Percentiles rank a stretch among this genome's conserved stretches.
Evolutionary conservation across 2,888 invertebrate genomes (phyloP).

Genomic region (Ochropleura leucogaster): DNA sequence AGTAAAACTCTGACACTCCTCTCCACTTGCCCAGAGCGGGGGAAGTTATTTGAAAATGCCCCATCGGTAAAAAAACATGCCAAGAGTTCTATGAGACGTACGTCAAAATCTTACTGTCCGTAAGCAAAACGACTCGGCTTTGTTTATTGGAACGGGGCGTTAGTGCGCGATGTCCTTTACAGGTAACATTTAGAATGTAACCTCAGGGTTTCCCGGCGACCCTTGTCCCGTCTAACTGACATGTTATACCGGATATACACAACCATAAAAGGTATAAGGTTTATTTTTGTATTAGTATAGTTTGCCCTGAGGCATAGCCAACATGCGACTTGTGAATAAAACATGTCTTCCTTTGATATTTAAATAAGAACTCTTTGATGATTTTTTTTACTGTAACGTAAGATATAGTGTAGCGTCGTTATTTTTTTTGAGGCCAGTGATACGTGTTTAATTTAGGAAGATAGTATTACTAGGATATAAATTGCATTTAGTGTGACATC

Average conservation of each 20-base stretch:
- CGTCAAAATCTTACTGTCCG: too few species aligned
- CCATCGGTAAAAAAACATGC: too few species aligned
- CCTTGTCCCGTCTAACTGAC: conserved; percentile 23
- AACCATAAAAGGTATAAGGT: background rate
- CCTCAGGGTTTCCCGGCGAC: conserved; percentile 14
- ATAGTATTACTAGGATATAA: too few species aligned
- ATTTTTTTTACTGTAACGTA: background rate
- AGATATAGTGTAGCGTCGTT: background rate
- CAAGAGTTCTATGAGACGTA: too few species aligned
- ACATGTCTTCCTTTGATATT: conserved; percentile 22
- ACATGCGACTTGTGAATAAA: background rate
- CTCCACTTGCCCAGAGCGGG: too few species aligned
- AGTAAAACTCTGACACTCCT: too few species aligned
- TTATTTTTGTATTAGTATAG: conserved; percentile 7
- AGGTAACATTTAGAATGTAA: background rate
- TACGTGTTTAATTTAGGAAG: too few species aligned
- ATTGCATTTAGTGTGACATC: too few species aligned
- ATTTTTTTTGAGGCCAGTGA: background rate
- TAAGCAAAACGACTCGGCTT: too few species aligned
- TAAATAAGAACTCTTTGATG: conserved; percentile 11
- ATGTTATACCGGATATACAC: background rate
- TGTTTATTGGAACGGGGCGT: too few species aligned
- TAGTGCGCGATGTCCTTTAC: background rate
- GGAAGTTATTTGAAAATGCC: too few species aligned
- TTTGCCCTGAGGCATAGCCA: background rate